phyloP scores from a whole-genome alignment of 2,113 vertebrate genomes.

The Mormyrus lacerda region DNA sequence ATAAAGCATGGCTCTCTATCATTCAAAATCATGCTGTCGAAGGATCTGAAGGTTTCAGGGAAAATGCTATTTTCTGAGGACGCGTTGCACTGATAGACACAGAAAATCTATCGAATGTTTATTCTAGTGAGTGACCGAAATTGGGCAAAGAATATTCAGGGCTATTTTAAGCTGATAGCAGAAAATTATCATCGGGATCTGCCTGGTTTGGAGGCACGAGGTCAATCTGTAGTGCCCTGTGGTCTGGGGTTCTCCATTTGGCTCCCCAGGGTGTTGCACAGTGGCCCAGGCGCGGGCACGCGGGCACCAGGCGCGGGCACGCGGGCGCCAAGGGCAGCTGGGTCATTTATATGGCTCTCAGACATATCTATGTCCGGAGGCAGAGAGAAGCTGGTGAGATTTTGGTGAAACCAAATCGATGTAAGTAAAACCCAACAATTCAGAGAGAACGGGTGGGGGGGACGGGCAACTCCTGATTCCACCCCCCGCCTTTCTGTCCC shows the following conservation, averaged over 20 bases:
- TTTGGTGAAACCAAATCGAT: background rate
- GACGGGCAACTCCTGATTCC: background rate
- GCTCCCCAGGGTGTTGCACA: background rate
- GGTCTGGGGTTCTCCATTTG: background rate
- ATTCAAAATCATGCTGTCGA: background rate
- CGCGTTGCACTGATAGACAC: constrained; percentile 46
- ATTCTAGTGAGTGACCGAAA: constrained; percentile 30
- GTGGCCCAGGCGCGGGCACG: no score
- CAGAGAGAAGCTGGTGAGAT: constrained; percentile 15
- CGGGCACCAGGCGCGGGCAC: no score
- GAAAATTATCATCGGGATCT: background rate
- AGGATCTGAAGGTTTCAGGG: background rate
- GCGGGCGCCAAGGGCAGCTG: background rate
- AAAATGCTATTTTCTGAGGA: constrained; percentile 17
- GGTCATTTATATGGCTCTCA: constrained; percentile 24
- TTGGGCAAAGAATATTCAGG: background rate
- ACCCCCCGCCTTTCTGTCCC: background rate
- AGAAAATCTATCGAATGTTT: constrained; percentile 48
- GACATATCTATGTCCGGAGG: constrained; percentile 31
- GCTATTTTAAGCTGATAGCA: background rate
- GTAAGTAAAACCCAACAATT: no score
- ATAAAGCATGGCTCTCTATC: constrained; percentile 19
- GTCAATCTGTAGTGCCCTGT: background rate
- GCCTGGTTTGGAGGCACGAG: background rate
- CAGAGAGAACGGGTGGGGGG: no score